Base-by-base conservation (phyloP, 1,140 invertebrate genomes). In the Coenobita brevimanus region DNA sequence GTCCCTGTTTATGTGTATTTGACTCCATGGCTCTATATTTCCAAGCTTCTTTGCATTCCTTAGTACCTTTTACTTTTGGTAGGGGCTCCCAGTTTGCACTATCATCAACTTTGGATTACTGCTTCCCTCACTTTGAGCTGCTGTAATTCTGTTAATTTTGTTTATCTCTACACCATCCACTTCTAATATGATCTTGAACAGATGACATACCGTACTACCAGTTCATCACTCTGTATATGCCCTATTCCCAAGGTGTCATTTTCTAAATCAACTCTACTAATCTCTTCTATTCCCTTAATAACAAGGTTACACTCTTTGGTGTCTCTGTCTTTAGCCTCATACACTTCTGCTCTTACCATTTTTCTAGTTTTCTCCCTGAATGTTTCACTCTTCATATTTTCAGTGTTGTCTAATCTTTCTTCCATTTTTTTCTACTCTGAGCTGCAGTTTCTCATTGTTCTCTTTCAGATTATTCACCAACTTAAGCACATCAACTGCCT, bases 311-410 rank as follows among this genome's bases (percentile, higher is more conserved):
- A 69, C n/a, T 69, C 64, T 33, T n/a, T 69, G n/a, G 64, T n/a
- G n/a, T n/a, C 33, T 69, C 64, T 69, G n/a, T 69, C 64, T n/a
- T 33, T 69, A 69, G 64, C 64, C 6, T 69, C 64, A 69, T 69
- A 33, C 64, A 6, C 6, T 33, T 33, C 64, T 10, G 6, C 64
- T 69, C 64, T 69, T 33, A 69, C 64, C 64, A 69, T 69, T 69
- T 69, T 69, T 69, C n/a, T 69, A 69, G 64, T 69, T 69, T 69
- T n/a, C 10, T 69, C 33, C 33, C 64, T 69, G 33, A 69, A 69
- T 27, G 64, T 69, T n/a, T 27, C 64, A n/a, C 33, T 69, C 33
- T 33, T 69, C 64, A 69, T 69, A 69, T 69, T 69, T 69, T 69
- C 64, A 69, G n/a, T 69, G 64, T 69, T 69, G 33, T 69, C n/a